These are phyloP conservation scores for Polydrusus tereticollis DNA, from an alignment of 2,888 invertebrate genomes.

Conservation along the genomic window DNA sequence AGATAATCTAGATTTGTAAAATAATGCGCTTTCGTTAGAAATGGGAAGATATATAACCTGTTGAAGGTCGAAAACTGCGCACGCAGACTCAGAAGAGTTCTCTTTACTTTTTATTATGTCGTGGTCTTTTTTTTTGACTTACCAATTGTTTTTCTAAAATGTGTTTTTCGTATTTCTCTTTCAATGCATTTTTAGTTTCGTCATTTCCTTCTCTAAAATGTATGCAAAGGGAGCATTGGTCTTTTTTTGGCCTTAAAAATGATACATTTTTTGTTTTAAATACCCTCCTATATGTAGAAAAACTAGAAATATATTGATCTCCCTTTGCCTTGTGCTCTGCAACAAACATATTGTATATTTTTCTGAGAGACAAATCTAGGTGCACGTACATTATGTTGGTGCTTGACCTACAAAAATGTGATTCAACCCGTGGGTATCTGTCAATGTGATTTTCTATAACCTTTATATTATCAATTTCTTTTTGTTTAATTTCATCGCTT, in stretches of 20 bases:
- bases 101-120: slow-evolving; percentile 6
- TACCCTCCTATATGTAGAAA: slow-evolving; percentile 43
- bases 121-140: slow-evolving; percentile 11
- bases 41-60: slow-evolving; percentile 14
- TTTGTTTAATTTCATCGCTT: slow-evolving; percentile 18
- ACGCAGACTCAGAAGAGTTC: neutral
- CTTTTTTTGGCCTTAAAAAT: slow-evolving; percentile 52
- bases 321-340: slow-evolving; percentile 27
- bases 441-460: slow-evolving; percentile 37
- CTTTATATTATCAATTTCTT: slow-evolving; percentile 20
- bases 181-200: slow-evolving; percentile 32
- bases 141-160: slow-evolving; percentile 3
- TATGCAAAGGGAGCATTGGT: slow-evolving; percentile 51
- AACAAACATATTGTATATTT: slow-evolving; percentile 51
- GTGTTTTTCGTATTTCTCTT: neutral
- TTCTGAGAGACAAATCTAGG: slow-evolving; percentile 33
- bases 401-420: slow-evolving; percentile 40
- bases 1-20: slow-evolving; percentile 21
- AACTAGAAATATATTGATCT: slow-evolving; percentile 31
- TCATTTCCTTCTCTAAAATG: slow-evolving; percentile 46
- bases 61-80: slow-evolving; percentile 13
- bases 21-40: slow-evolving; percentile 7
- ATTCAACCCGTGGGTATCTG: slow-evolving; percentile 42
- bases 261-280: slow-evolving; percentile 49
- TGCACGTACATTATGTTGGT: slow-evolving; percentile 35